Conservation (phyloP, 2,888 invertebrate species). For the Synergus japonicus region DNA sequence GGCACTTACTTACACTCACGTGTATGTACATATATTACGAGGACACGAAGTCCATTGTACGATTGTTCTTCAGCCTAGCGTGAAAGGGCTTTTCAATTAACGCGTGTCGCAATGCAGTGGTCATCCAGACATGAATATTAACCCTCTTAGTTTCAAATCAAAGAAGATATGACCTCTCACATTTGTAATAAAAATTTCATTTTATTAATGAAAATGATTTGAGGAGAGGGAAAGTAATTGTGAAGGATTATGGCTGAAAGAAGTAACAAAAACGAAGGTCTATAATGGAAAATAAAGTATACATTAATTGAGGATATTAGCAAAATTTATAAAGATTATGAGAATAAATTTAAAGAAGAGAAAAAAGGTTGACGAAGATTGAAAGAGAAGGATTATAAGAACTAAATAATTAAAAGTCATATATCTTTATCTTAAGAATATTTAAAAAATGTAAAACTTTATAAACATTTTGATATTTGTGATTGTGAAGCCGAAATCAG, state of each 20-base stretch:
- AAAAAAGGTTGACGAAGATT: no score
- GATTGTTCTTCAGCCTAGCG: conserved; percentile 34
- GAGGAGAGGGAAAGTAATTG: neutral
- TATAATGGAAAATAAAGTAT: no score
- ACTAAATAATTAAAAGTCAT: no score
- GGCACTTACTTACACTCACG: conserved; percentile 35
- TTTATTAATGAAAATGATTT: neutral
- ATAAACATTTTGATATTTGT: no score
- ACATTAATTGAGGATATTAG: no score
- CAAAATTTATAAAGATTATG: no score
- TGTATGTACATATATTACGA: conserved; percentile 16
- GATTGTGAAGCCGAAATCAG: no score
- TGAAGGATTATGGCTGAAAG: neutral
- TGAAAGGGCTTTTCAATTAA: conserved; percentile 41
- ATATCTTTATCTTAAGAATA: no score
- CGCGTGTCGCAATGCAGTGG: conserved; percentile 18
- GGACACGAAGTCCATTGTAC: conserved; percentile 35
- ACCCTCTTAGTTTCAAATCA: conserved; percentile 24
- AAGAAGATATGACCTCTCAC: conserved; percentile 5
- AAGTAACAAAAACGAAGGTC: neutral
- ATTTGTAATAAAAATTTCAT: neutral
- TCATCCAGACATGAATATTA: conserved; percentile 29
- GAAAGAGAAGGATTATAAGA: no score
- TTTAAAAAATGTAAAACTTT: no score
- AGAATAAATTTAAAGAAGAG: no score